Evolutionary conservation across 23 tunicate species (phyloP).

Genomic region (Aplidium turbinatum): DNA sequence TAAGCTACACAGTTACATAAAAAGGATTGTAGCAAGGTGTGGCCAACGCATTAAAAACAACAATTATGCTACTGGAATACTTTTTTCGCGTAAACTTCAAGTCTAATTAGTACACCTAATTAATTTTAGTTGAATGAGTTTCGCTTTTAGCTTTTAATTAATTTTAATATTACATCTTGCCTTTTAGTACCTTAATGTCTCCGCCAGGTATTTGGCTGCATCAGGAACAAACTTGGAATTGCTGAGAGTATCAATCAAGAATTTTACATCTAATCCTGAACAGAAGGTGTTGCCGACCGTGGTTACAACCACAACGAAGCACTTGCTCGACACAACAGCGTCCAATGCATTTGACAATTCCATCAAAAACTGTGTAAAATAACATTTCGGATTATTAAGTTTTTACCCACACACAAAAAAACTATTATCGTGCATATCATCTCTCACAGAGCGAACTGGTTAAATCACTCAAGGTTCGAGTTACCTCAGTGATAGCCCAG

Average conservation of each 20-base stretch:
- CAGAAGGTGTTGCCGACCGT: slow-evolving; percentile 72
- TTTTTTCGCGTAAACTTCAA: too few relatives aligned
- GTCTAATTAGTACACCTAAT: too few relatives aligned
- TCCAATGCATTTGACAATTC: slow-evolving; percentile 71
- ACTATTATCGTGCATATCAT: too few relatives aligned
- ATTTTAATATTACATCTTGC: too few relatives aligned
- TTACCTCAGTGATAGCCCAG: too few relatives aligned
- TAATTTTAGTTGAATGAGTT: too few relatives aligned
- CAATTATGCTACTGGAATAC: too few relatives aligned
- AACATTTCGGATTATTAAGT: too few relatives aligned
- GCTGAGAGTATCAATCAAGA: slow-evolving; percentile 32
- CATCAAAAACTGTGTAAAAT: slow-evolving; percentile 64
- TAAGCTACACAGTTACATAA: too few relatives aligned
- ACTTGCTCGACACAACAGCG: slow-evolving; percentile 42
- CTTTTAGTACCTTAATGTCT: slow-evolving; percentile 36
- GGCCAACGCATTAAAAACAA: too few relatives aligned
- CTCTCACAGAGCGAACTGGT: not conserved
- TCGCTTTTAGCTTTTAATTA: not conserved
- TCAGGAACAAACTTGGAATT: slow-evolving; percentile 14
- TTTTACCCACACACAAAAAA: too few relatives aligned
- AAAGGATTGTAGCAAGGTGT: too few relatives aligned
- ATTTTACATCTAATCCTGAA: slow-evolving; percentile 56
- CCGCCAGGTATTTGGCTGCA: slow-evolving; percentile 40
- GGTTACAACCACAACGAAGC: slow-evolving; percentile 46
- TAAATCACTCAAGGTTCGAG: not conserved